phyloP scores from a whole-genome alignment of 2,797 vertebrate species.

The Tokudaia tokunoshimensis region DNA sequence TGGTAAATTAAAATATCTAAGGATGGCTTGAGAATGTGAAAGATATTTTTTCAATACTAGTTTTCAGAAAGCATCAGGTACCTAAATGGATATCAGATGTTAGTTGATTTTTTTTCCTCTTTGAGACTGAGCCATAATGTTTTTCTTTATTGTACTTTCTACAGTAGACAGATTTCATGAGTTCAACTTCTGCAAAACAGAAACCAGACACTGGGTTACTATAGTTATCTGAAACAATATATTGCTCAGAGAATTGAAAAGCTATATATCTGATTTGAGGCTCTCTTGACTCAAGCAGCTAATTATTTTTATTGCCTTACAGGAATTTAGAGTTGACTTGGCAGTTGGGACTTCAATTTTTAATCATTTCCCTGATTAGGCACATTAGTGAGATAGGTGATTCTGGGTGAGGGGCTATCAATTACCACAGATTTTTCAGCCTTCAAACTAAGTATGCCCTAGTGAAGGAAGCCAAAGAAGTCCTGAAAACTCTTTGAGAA shows the following conservation, averaged over 20 bases:
- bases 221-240: conserved; percentile 17
- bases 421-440: conserved; percentile 32
- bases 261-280: conserved; percentile 54
- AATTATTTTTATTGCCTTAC: conserved; percentile 63
- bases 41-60: not conserved
- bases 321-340: conserved; percentile 61
- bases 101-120: not conserved
- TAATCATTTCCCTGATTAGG: conserved; percentile 63
- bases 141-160: conserved; percentile 12
- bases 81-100: not conserved
- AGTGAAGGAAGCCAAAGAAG: conserved; percentile 20
- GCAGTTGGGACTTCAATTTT: conserved; percentile 47
- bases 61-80: not conserved
- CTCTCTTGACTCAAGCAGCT: conserved; percentile 50
- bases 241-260: conserved; percentile 66
- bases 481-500: conserved; percentile 50
- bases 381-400: conserved; percentile 55
- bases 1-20: conserved; percentile 2
- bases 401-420: conserved; percentile 17
- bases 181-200: conserved; percentile 41
- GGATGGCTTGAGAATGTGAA: not conserved
- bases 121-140: not conserved
- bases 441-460: not conserved
- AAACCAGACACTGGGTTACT: conserved; percentile 29
- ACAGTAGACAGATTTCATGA: not conserved